These are phyloP conservation scores for Donacobius atricapilla DNA, from an alignment of 2,113 vertebrate species.

Conservation along the genomic window DNA sequence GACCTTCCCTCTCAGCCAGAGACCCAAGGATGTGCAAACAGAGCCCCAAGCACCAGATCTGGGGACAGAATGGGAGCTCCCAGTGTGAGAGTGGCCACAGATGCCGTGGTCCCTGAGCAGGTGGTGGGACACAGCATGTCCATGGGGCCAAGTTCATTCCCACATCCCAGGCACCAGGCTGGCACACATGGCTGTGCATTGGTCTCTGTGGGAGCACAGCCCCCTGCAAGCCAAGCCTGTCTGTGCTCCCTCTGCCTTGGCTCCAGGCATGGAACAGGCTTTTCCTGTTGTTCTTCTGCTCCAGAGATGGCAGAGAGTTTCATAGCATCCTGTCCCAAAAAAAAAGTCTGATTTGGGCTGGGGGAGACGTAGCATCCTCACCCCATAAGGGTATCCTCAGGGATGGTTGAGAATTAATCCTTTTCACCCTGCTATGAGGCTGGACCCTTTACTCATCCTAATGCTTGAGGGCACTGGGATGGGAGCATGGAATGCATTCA, in stretches of 20 bases:
- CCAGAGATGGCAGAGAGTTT: background rate
- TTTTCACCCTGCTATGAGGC: background rate
- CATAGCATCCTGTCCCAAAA: background rate
- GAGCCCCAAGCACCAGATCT: background rate
- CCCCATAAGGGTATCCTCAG: background rate
- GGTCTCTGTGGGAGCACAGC: background rate
- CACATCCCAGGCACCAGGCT: rapidly evolving
- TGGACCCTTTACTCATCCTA: background rate
- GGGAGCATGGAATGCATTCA: rapidly evolving
- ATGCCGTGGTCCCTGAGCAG: rapidly evolving
- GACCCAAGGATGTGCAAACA: background rate
- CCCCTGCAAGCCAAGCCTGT: background rate
- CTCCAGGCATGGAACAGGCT: background rate
- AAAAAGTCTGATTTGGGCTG: background rate
- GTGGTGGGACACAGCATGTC: rapidly evolving
- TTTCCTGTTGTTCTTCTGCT: background rate
- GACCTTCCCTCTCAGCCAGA: background rate
- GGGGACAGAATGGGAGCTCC: background rate
- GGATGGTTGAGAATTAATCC: background rate
- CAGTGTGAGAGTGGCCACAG: rapidly evolving
- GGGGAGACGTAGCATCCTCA: background rate
- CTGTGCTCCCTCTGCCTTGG: background rate
- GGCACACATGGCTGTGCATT: rapidly evolving
- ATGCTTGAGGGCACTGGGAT: background rate
- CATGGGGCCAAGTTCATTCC: rapidly evolving